Conservation (phyloP, 2,113 vertebrate species). For the Zootoca vivipara region DNA sequence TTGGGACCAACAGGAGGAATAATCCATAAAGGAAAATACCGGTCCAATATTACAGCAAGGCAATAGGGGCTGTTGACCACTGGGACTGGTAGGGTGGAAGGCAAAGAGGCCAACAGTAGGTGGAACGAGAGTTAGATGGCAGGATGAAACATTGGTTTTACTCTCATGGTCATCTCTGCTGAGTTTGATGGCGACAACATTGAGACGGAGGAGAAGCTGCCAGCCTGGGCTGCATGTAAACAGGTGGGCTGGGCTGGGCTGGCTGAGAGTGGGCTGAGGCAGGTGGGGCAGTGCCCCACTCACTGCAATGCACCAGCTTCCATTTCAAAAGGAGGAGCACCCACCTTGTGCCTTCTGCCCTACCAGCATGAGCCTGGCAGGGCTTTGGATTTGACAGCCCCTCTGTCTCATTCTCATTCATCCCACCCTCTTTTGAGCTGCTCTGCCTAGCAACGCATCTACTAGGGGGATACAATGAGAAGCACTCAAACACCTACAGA, state of each 20-base stretch:
- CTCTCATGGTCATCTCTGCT: too few relatives aligned
- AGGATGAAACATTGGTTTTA: too few relatives aligned
- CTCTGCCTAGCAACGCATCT: neutral
- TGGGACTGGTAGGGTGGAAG: too few relatives aligned
- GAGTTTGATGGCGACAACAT: too few relatives aligned
- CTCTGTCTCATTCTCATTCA: neutral
- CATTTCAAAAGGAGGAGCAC: neutral
- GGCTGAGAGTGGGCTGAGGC: too few relatives aligned
- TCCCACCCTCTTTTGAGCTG: neutral
- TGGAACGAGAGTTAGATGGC: too few relatives aligned
- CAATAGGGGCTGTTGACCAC: neutral
- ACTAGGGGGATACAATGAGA: neutral
- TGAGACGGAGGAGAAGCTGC: too few relatives aligned
- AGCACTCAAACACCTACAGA: neutral
- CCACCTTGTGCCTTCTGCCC: neutral
- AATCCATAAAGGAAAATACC: neutral
- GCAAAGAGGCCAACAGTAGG: too few relatives aligned
- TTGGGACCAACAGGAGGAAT: neutral
- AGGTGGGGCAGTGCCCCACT: too few relatives aligned
- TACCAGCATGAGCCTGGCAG: neutral
- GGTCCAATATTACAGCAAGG: neutral
- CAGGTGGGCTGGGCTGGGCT: too few relatives aligned
- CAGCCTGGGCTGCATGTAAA: too few relatives aligned
- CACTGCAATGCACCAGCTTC: too few relatives aligned
- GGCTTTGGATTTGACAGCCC: neutral